A percentile compares a stretch with the other conserved stretches of the same genome.
Conservation (phyloP, 2,113 vertebrate species). For the Mormyrus iriodes region DNA sequence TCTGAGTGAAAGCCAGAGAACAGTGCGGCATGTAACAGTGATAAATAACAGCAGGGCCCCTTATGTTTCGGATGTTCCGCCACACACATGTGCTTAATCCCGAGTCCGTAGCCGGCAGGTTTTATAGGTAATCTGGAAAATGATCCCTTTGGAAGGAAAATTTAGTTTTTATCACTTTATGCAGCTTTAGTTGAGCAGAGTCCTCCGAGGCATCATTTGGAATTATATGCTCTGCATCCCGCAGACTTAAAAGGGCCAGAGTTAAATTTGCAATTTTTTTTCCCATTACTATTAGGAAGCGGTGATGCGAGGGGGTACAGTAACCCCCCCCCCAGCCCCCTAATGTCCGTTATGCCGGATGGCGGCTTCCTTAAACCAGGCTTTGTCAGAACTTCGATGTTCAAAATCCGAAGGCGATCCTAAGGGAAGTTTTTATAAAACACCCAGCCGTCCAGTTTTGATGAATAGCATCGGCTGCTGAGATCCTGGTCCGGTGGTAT, state of each 20-base stretch:
- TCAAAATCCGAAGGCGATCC: neutral
- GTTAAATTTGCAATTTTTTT: neutral
- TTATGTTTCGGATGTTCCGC: neutral
- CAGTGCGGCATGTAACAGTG: neutral
- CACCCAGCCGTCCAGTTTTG: neutral
- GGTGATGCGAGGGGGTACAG: neutral
- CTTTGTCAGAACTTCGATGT: neutral
- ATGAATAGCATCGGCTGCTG: neutral
- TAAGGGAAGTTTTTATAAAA: neutral
- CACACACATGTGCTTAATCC: conserved; percentile 11
- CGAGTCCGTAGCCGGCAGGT: neutral
- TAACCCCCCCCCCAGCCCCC: neutral
- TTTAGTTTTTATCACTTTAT: conserved; percentile 14
- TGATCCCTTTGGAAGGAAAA: conserved; percentile 14
- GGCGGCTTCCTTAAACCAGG: neutral
- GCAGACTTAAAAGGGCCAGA: conserved; percentile 10
- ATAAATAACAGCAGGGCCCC: neutral
- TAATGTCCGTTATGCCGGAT: neutral
- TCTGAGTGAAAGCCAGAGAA: neutral
- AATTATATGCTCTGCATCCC: neutral
- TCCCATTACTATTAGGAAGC: neutral
- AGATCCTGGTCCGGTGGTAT: neutral
- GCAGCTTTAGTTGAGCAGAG: neutral
- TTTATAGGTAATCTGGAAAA: conserved; percentile 23
- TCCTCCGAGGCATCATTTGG: conserved; percentile 3